Evolutionary conservation across 1,140 invertebrate species (phyloP), one percentile per base, ranked within the genome.

Genomic region (Aphaenogaster rudis): DNA sequence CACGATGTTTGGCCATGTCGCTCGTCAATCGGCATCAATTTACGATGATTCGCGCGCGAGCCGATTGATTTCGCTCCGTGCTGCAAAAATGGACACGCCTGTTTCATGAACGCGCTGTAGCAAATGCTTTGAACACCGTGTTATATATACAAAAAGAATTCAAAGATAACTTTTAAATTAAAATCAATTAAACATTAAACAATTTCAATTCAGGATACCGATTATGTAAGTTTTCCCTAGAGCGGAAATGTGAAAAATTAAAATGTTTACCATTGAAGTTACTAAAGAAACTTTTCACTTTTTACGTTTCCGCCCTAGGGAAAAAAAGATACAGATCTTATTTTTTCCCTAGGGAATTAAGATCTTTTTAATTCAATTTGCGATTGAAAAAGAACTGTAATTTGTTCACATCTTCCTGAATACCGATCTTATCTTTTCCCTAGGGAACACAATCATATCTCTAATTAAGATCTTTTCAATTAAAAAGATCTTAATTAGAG

Each of bases 1-100:
- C 66, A 87, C 57, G 71, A 88, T 85, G 86, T 86, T 81, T 86
- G 88, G 67, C 81, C 88, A 82, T 79, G 89, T 92, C 92, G 76
- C 11, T 89, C 86, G 90, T 92, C 92, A 77, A 36, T 93, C 74
- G 42, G 80, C 92, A 86, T 76, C 69, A 88, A 93, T 94, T 93
- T 94, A 94, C 88, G 93, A 92, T 91, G 88, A 93, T 93, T 93
- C 87, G 81, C 79, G 84, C 69, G 48, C 39, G 17, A 13, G 64
- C 81, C 88, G 91, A 94, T 93, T 93, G 91, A 93, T 92, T 92
- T 92, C 82, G 61, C 81, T 48, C 67, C 69, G 69, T 86, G 33
- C 48, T 28, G 48, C 11, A 33, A 13, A 52, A 85, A 61, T 39
- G n/a, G 42, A 36, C 42, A 52, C 48, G 42, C 69, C 42, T 61